A percentile compares a stretch with the other conserved stretches of the same genome.
These are phyloP conservation scores for Cacoxenus indagator DNA, from an alignment of 2,888 invertebrate genomes.

Conservation along the genomic window DNA sequence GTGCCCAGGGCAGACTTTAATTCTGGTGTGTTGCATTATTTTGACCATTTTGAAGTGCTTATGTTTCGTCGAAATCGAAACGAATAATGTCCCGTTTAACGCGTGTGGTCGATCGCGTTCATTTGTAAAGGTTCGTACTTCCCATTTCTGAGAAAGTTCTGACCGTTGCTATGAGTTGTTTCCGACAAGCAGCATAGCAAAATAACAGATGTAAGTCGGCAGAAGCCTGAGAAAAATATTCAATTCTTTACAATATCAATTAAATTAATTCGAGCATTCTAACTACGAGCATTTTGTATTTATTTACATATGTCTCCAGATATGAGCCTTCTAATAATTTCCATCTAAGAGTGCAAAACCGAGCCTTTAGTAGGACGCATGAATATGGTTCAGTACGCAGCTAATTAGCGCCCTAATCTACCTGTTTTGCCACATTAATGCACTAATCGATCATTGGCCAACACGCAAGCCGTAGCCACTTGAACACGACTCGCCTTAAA, in stretches of 20 bases:
- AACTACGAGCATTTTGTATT: no score
- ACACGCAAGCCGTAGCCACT: not conserved
- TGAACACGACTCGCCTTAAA: not conserved
- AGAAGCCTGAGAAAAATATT: no score
- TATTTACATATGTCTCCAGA: no score
- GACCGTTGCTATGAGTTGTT: not conserved
- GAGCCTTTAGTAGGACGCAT: no score
- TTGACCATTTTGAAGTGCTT: constrained; percentile 43
- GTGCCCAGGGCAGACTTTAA: constrained; percentile 41
- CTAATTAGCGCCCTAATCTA: no score
- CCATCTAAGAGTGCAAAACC: no score
- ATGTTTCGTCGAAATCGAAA: not conserved
- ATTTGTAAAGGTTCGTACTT: not conserved
- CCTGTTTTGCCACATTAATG: not conserved
- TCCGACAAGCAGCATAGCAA: not conserved
- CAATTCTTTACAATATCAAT: no score
- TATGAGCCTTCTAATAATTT: no score
- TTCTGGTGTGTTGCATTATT: constrained; percentile 40
- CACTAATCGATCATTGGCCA: not conserved
- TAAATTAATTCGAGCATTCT: no score
- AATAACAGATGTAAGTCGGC: no score
- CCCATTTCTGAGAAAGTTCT: not conserved
- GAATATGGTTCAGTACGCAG: no score
- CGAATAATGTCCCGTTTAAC: not conserved
- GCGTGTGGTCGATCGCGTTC: constrained; percentile 5